phyloP scores from a whole-genome alignment of 1,140 invertebrate species.

The Drosophila ficusphila region DNA sequence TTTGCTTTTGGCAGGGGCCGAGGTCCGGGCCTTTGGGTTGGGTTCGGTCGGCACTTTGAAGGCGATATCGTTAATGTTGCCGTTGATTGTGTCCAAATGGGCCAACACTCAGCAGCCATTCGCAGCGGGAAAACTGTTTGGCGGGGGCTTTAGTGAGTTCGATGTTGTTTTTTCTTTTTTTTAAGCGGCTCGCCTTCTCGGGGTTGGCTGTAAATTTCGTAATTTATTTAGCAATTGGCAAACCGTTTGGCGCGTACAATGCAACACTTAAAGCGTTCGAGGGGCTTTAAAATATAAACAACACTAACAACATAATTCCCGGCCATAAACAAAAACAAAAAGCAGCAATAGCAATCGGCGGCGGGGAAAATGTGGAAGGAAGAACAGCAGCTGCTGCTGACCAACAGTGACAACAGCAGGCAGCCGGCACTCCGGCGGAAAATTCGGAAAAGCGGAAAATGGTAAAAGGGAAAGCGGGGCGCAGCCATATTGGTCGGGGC shows the following conservation, averaged over 20 bases:
- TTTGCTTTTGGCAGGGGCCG: slow-evolving; percentile 12
- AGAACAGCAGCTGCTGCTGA: slow-evolving; percentile 39
- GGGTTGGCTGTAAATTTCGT: slow-evolving; percentile 62
- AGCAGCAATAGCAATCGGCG: slow-evolving; percentile 8
- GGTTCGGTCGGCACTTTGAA: slow-evolving; percentile 62
- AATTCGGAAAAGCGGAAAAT: slow-evolving; percentile 1
- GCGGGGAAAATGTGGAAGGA: slow-evolving; percentile 28
- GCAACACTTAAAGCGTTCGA: slow-evolving; percentile 51
- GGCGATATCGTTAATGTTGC: slow-evolving; percentile 81
- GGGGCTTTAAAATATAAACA: slow-evolving; percentile 63
- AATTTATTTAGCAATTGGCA: slow-evolving; percentile 79
- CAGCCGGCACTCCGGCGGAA: slow-evolving; percentile 5
- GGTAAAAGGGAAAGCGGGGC: neutral
- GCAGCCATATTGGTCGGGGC: slow-evolving; percentile 1
- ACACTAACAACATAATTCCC: slow-evolving; percentile 73
- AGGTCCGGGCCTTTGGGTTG: slow-evolving; percentile 12
- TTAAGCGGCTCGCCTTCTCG: neutral
- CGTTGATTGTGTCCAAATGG: slow-evolving; percentile 75
- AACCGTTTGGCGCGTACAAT: slow-evolving; percentile 47
- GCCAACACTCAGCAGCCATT: slow-evolving; percentile 47
- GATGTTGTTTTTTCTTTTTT: slow-evolving; percentile 26
- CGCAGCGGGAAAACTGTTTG: slow-evolving; percentile 42
- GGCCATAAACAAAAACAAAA: slow-evolving; percentile 64
- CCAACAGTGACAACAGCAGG: slow-evolving; percentile 64
- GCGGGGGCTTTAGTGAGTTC: slow-evolving; percentile 23